Percentiles rank a stretch among this genome's conserved stretches.
Evolutionary conservation across 2,888 invertebrate genomes (phyloP).

Genomic region (Caenorhabditis sulstoni): DNA sequence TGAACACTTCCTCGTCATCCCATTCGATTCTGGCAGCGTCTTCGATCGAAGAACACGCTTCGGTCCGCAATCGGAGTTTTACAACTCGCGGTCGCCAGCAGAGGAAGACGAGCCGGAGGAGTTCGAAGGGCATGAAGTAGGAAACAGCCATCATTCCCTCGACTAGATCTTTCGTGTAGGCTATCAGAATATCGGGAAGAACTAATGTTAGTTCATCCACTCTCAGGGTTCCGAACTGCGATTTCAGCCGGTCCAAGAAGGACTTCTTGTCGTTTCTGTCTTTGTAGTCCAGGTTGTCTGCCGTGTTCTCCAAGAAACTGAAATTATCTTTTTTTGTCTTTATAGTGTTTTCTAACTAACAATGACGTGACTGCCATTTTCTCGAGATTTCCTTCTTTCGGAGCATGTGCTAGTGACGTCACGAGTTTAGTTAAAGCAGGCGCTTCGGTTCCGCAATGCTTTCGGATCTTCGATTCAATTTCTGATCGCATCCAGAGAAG

Average conservation of each 20-base stretch:
- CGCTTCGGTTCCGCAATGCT: neutral
- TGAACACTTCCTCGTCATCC: slow-evolving; percentile 50
- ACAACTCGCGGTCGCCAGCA: slow-evolving; percentile 42
- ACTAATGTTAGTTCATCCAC: slow-evolving; percentile 39
- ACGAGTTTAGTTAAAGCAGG: neutral
- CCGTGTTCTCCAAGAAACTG: slow-evolving; percentile 45
- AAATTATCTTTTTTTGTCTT: neutral
- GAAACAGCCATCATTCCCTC: slow-evolving; percentile 27
- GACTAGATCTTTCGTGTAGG: slow-evolving; percentile 18
- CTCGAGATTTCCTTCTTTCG: slow-evolving; percentile 25
- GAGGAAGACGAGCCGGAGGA: slow-evolving; percentile 28
- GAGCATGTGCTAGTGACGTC: slow-evolving; percentile 14
- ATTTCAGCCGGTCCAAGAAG: slow-evolving; percentile 12
- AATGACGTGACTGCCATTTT: slow-evolving; percentile 34
- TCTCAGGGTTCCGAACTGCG: slow-evolving; percentile 33
- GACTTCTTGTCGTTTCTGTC: neutral
- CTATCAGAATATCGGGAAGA: slow-evolving; percentile 38
- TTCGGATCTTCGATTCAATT: slow-evolving; percentile 21
- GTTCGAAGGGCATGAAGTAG: slow-evolving; percentile 37
- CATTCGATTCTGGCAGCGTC: slow-evolving; percentile 50
- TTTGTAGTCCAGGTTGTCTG: slow-evolving; percentile 32
- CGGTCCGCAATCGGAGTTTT: slow-evolving; percentile 34
- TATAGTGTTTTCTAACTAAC: neutral
- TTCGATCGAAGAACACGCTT: slow-evolving; percentile 36
- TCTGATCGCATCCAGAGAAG: slow-evolving; percentile 27